phyloP scores from a whole-genome alignment of 2,888 invertebrate genomes.

The Creontiades dilutus region DNA sequence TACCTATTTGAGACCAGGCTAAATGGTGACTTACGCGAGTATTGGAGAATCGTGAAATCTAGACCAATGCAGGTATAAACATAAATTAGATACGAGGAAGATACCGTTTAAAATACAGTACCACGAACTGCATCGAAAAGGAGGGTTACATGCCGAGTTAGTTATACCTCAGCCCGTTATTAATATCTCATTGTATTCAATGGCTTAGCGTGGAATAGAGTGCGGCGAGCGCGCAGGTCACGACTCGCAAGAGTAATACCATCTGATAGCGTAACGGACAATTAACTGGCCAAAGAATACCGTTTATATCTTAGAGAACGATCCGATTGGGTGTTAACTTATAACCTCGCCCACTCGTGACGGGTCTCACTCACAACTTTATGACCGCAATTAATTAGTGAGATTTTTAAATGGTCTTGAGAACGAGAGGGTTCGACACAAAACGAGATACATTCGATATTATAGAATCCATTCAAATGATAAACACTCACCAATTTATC shows the following conservation, averaged over 20 bases:
- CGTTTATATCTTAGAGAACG: constrained; percentile 55
- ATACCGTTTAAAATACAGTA: constrained; percentile 46
- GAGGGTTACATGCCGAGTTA: constrained; percentile 51
- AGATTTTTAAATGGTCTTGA: constrained; percentile 60
- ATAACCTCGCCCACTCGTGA: constrained; percentile 66
- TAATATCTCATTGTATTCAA: constrained; percentile 70
- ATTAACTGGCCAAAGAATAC: constrained; percentile 66
- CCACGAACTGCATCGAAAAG: constrained; percentile 51
- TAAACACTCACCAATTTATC: constrained; percentile 51
- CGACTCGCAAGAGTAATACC: constrained; percentile 63
- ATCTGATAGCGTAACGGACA: constrained; percentile 68
- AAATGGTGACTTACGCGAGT: neutral
- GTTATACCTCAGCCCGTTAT: constrained; percentile 53
- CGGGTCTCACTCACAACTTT: constrained; percentile 65
- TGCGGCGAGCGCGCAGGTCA: constrained; percentile 56
- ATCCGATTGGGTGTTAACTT: constrained; percentile 67
- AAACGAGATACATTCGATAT: constrained; percentile 45
- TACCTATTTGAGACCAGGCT: too few species aligned
- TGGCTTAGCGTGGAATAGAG: constrained; percentile 48
- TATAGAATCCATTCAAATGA: constrained; percentile 43
- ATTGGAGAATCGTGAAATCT: constrained; percentile 18
- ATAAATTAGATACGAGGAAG: constrained; percentile 35
- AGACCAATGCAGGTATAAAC: neutral
- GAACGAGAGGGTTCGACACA: constrained; percentile 4
- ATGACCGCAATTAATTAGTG: constrained; percentile 66